Base-by-base conservation (phyloP, 2,888 invertebrate genomes). In the Dynastes grantii region DNA sequence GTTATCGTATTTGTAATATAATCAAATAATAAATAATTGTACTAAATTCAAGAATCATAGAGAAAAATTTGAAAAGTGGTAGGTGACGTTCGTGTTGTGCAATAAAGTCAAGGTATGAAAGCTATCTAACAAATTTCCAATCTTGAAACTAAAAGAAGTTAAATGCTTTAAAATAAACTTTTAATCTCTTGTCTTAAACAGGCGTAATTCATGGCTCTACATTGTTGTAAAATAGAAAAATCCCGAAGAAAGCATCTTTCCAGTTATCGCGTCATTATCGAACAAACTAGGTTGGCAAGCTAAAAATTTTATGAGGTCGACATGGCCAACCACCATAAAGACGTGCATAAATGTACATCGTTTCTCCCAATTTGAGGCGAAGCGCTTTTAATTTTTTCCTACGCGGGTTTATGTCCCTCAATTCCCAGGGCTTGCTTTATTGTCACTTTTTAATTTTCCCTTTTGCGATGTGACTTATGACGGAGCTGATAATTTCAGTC, bases 311-410 rank as follows among this genome's bases (percentile, higher is more conserved):
- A 73, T 61, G 73, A 22, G 9, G 61, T 58, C 22, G 40, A 61
- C 73, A 61, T 68, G 49, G 51, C n/a, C 27, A n/a, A 61, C 53
- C 11, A 40, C 40, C 11, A 40, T 58, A 61, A 73, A 73, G 73
- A 73, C 27, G 61, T 13, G 58, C 73, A 73, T 73, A 73, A 73
- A 73, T 73, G 61, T 61, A 61, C 73, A 73, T 73, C 40, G 61
- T 73, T 73, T 6, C 45, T 73, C 22, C 40, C 73, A 73, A 61
- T 73, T 73, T 73, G 73, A 73, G 73, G 40, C 73, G 58, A 73
- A 73, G 40, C 73, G 61, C 40, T 73, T 73, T 73, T 73, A 73
- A 73, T 73, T 73, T 73, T 71, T 73, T 73, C 73, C 49, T 73
- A 37, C 58, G 55, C 55, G 61, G 61, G 53, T 73, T 73, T 73